Evolutionary conservation across 2,888 invertebrate genomes (phyloP).

Genomic region (Latrodectus elegans): DNA sequence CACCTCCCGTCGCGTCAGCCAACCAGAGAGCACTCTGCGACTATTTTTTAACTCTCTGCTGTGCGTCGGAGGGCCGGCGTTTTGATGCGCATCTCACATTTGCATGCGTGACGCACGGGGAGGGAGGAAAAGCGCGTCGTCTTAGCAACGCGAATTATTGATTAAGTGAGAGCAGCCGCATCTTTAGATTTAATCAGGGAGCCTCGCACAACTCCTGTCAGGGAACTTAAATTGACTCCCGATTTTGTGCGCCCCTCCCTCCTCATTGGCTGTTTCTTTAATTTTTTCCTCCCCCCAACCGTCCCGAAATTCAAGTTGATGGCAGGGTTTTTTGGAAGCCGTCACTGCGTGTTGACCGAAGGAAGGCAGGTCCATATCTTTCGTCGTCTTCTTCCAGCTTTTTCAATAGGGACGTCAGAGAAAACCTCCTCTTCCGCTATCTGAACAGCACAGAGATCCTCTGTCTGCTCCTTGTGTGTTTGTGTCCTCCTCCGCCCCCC

Average conservation of each 20-base stretch:
- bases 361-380: constrained; percentile 24
- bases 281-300: constrained; percentile 14
- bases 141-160: constrained; percentile 57
- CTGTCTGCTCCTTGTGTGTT: constrained; percentile 7
- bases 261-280: constrained; percentile 41
- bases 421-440: constrained; percentile 53
- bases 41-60: constrained; percentile 30
- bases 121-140: constrained; percentile 19
- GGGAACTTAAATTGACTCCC: constrained; percentile 53
- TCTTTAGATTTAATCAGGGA: constrained; percentile 45
- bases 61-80: constrained; percentile 31
- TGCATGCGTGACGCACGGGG: constrained; percentile 54
- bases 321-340: not conserved
- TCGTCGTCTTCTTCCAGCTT: constrained; percentile 13
- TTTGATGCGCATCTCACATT: constrained; percentile 53
- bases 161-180: constrained; percentile 37
- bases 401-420: constrained; percentile 54
- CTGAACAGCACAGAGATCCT: constrained; percentile 21
- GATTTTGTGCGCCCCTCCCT: constrained; percentile 13
- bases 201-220: constrained; percentile 15
- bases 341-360: constrained; percentile 37
- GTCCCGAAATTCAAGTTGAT: constrained; percentile 13
- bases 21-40: constrained; percentile 37
- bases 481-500: not conserved
- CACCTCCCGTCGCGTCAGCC: constrained; percentile 31